Percentiles rank a stretch among this genome's conserved stretches.
Evolutionary conservation across 2,797 vertebrate genomes (phyloP).

Genomic region (Lepidocolaptes lacrymiger): DNA sequence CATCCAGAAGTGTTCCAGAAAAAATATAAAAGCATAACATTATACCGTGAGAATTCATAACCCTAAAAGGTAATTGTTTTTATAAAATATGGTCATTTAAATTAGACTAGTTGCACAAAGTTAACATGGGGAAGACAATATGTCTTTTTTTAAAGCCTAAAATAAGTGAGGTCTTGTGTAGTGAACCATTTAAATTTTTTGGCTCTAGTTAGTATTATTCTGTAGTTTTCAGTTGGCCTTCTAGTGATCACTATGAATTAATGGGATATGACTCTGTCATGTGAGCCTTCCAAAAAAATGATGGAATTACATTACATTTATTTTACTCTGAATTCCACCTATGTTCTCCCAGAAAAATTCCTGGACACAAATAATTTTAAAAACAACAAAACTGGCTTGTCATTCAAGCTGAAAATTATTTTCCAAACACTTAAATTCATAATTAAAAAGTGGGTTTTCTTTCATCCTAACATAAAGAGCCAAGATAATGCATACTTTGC

Average conservation of each 20-base stretch:
- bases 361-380: conserved; percentile 57
- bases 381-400: conserved; percentile 38
- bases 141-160: neutral
- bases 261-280: conserved; percentile 59
- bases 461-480: conserved; percentile 10
- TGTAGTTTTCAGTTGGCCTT: conserved; percentile 63
- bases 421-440: conserved; percentile 42
- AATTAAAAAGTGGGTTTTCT: conserved; percentile 23
- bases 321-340: conserved; percentile 63
- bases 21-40: conserved; percentile 25
- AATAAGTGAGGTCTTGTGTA: conserved; percentile 51
- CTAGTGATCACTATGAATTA: conserved; percentile 60
- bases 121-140: conserved; percentile 19
- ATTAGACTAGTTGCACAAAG: neutral
- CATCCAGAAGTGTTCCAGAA: conserved; percentile 18
- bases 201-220: conserved; percentile 44
- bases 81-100: neutral
- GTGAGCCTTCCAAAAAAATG: conserved; percentile 53
- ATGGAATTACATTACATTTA: conserved; percentile 65
- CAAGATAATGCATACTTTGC: conserved; percentile 19
- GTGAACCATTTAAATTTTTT: conserved; percentile 52
- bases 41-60: conserved; percentile 33
- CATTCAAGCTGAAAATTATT: conserved; percentile 37
- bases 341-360: conserved; percentile 56
- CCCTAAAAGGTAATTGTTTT: conserved; percentile 19